These are phyloP conservation scores for Micrasema longulum DNA, from an alignment of 1,140 invertebrate genomes.

Conservation along the genomic window DNA sequence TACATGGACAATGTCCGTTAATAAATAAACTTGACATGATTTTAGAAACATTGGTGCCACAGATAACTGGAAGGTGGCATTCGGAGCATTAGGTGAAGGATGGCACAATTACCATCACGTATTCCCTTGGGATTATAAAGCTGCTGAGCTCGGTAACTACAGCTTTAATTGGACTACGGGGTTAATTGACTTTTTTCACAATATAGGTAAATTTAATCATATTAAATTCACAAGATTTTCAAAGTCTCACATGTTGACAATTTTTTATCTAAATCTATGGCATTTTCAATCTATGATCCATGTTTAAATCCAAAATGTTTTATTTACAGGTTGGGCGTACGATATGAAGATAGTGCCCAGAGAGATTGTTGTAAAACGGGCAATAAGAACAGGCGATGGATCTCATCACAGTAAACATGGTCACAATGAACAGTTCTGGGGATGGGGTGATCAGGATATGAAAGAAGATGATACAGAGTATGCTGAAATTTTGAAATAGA, in stretches of 20 bases:
- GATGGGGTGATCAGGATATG: slow-evolving; percentile 74
- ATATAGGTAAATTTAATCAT: slow-evolving; percentile 63
- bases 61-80: slow-evolving; percentile 42
- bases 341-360: slow-evolving; percentile 59
- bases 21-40: too few relatives aligned
- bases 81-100: slow-evolving; percentile 66
- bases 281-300: too few relatives aligned
- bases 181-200: slow-evolving; percentile 80
- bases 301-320: too few relatives aligned
- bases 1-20: too few relatives aligned
- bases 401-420: slow-evolving; percentile 56
- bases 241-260: too few relatives aligned
- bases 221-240: too few relatives aligned
- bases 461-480: slow-evolving; percentile 64
- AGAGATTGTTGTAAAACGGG: slow-evolving; percentile 29
- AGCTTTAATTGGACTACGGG: slow-evolving; percentile 76
- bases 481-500: slow-evolving; percentile 12
- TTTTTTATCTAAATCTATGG: too few relatives aligned
- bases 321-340: slow-evolving; percentile 75
- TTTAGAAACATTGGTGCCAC: slow-evolving; percentile 43
- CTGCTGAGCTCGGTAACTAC: slow-evolving; percentile 74
- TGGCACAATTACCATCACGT: slow-evolving; percentile 92
- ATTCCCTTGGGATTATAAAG: slow-evolving; percentile 86
- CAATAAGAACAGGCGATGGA: slow-evolving; percentile 39
- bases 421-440: slow-evolving; percentile 70